These are phyloP conservation scores for Leucozona laternaria DNA, from an alignment of 2,888 invertebrate genomes.

Conservation along the genomic window DNA sequence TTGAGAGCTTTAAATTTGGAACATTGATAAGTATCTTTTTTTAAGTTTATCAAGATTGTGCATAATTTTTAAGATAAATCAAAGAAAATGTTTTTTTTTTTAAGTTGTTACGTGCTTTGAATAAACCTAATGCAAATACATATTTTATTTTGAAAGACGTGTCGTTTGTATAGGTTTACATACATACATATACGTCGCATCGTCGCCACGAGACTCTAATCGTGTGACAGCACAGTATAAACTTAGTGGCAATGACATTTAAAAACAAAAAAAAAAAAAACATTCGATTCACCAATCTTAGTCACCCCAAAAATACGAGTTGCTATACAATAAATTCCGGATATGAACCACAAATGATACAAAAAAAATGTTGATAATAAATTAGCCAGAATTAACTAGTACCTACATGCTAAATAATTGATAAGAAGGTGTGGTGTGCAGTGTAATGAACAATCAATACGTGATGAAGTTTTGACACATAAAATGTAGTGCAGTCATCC, in stretches of 20 bases:
- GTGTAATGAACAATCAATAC: background rate
- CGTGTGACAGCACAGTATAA: background rate
- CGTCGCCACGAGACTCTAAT: background rate
- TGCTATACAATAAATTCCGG: background rate
- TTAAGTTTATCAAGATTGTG: no score
- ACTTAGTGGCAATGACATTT: slow-evolving; percentile 16
- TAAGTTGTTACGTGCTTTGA: background rate
- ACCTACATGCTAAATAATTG: background rate
- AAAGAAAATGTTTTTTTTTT: no score
- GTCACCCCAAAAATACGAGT: background rate
- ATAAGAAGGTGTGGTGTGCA: slow-evolving; percentile 4
- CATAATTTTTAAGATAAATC: no score
- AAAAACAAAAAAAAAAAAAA: no score
- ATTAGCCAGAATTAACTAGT: background rate
- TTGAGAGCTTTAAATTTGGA: no score
- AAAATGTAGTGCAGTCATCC: background rate
- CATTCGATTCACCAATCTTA: background rate
- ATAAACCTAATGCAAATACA: background rate
- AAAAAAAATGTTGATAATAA: background rate
- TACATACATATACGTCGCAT: no score
- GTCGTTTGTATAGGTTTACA: background rate
- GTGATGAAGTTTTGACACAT: background rate
- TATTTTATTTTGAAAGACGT: background rate
- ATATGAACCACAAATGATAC: background rate
- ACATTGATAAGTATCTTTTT: no score